Base-by-base conservation (phyloP, 1,140 invertebrate species). In the Cherax quadricarinatus region DNA sequence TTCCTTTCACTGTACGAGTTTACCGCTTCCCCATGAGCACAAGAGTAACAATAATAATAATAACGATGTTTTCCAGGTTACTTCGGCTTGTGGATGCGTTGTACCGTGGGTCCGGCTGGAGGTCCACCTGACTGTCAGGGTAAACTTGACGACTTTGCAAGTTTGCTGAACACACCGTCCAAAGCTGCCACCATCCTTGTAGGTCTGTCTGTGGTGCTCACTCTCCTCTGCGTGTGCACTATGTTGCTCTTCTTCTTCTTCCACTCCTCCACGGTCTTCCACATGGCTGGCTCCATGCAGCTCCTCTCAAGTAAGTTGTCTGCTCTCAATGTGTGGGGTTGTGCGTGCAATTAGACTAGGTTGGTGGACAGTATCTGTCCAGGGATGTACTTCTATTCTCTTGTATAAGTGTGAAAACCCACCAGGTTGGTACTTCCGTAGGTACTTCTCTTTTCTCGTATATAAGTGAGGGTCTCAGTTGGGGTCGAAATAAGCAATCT, bases 241-340 rank as follows among this genome's bases (percentile, higher is more conserved):
- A 97, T 99, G 96, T 95, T 99, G 48, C 96, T 99, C 93, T 99
- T 99, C 95, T 98, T 99, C 95, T 98, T 99, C 95, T 97, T 98
- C 95, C 97, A 97, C 94, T 97, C 98, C n/a, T 98, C 97, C 4
- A 98, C 97, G 14, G 98, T 99, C 16, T 99, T 98, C 95, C 97
- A 98, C 94, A 96, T 99, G 86, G 99, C 98, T 95, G 98, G 97
- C 57, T 98, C 98, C 98, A 96, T 99, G 95, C 98, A 99, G 95
- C 95, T 98, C 14, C 95, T 99, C 94, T 98, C 98, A 95, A 98
- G 99, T 99, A 95, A 96, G 96, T 95, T 9, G 14, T 14, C 53
- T 57, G 53, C 3, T 57, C 53, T 57, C 9, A 10, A 57, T 57
- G 6, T 57, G 30, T 41, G 30, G 30, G 30, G 30, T 41, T 41